Evolutionary conservation across 2,797 vertebrate species (phyloP), one percentile per base, ranked within the genome.

Genomic region (Anas capensis): DNA sequence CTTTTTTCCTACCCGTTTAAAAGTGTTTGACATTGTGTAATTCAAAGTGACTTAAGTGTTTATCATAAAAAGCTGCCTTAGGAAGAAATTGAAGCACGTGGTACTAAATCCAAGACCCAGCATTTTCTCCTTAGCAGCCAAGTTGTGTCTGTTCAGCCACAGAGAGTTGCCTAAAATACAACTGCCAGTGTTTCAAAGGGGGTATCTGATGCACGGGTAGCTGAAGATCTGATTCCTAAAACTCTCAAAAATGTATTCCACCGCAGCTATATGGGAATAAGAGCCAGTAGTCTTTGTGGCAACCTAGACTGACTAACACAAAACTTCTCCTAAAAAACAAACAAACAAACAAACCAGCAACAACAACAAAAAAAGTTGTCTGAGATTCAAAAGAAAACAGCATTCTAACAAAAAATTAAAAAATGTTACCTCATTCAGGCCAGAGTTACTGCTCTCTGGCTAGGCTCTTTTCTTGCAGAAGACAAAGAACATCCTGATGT

Each of bases 21-120:
- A 96, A 95, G 53, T 70, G 77, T 86, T 92, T 93, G 82, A 94
- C 92, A 86, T 95, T 80, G 76, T 90, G 70, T 86, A 96, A 94
- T 49, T 82, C 90, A 68, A 80, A 95, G 83, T 89, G 69, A 95
- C 90, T 94, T 48, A 81, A 94, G 83, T 89, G 92, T 95, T 96
- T 93, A 95, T 66, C 79, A 83, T 61, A 86, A 91, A 93, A 94
- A 93, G 29, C 76, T 77, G 71, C 79, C 79, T 86, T 27, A 89
- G 71, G 73, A 96, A 90, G 78, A 95, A 95, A 85, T 0, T 49
- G 62, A 92, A 92, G 57, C 65, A 87, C 6, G 17, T 31, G 49
- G 78, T 65, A 62, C 78, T 90, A 88, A 92, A 92, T 58, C 42
- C 56, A 89, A 87, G 69, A 83, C 49, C 14, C 29, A 36, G 68